Evolutionary conservation across 1,140 invertebrate species (phyloP), one percentile per base, ranked within the genome.

Genomic region (Solen grandis): DNA sequence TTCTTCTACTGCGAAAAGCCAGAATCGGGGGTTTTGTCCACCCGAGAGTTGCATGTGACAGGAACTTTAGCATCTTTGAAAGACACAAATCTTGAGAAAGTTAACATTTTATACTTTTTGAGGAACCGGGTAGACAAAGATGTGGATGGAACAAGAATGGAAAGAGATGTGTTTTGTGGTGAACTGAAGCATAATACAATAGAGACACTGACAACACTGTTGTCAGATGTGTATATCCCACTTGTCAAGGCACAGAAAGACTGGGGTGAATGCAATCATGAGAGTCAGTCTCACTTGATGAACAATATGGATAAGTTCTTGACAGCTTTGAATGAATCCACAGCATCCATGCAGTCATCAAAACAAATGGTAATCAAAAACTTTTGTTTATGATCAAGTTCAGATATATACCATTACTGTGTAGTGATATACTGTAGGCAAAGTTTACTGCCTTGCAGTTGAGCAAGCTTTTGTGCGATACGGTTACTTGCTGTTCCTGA

Each of bases 101-200:
- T 90, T 0, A 88, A 87, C 50, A 85, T 92, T 81, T 73, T 92
- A 25, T 92, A 91, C 73, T 92, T 92, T 78, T 73, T 92, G 33
- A 81, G 91, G 65, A 88, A 89, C 29, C 81, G 87, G 68, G 86
- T 88, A 14, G 88, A 89, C 46, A 89, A 88, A 82, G 89, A 89
- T 86, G 91, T 91, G 35, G 90, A 91, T 80, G 79, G 84, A 2
- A 86, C 68, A 36, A 84, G 87, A 41, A 91, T 91, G 85, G 89
- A 92, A 73, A 86, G 87, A 83, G 90, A 92, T 73, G 87, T 92
- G 10, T 90, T 88, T 69, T 91, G 89, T 83, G 91, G 91, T 14
- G 91, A 92, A 77, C 84, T 92, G 27, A 92, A 92, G 65, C 87
- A 88, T 57, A 91, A 90, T 77, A 88, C 90, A 13, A 89, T 92